Evolutionary conservation across 2,797 vertebrate genomes (phyloP), one percentile per base, ranked within the genome.

Genomic region (Valencia hispanica): DNA sequence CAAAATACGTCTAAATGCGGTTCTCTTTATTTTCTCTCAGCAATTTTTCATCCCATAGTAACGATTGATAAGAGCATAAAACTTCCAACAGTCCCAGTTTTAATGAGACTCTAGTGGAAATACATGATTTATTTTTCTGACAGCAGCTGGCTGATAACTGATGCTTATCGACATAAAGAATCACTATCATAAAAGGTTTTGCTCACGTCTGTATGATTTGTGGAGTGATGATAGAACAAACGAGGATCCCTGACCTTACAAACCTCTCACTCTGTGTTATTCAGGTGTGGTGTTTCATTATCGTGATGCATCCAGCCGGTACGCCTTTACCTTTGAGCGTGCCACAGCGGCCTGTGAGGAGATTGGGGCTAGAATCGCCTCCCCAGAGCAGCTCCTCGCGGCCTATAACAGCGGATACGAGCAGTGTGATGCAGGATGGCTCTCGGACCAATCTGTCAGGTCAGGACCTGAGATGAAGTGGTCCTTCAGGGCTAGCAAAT

Each of bases 261-360:
- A 43, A 41, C 32, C n/a, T 39, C 17, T 59, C 25, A 8, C 72
- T 74, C 18, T 70, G 30, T 69, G 39, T 74, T 74, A 79, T 27
- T 0, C 91, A 99, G 98, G 98, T 2, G 97, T 99, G 53, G 97
- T 99, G 72, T 99, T 99, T 78, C 97, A 97, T 79, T 98, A 98
- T 84, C 96, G 97, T 0, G 96, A 97, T 65, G 96, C 97, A 25
- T 96, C 95, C 53, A 95, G 93, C 45, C 96, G 97, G 0, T 97
- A 98, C 0, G 96, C 96, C 55, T 99, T 98, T 81, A 96, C 95
- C 79, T 99, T 98, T 25, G 30, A 91, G 0, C 91, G 80, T 59
- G 98, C 98, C 1, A 94, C 79, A 85, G 93, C 95, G 1, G 97
- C 97, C 0, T 99, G 98, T 15, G 73, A 92, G 77, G 94, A 95